Base-by-base conservation (phyloP, 2,888 invertebrate genomes). In the Lasioglossum zephyrum region DNA sequence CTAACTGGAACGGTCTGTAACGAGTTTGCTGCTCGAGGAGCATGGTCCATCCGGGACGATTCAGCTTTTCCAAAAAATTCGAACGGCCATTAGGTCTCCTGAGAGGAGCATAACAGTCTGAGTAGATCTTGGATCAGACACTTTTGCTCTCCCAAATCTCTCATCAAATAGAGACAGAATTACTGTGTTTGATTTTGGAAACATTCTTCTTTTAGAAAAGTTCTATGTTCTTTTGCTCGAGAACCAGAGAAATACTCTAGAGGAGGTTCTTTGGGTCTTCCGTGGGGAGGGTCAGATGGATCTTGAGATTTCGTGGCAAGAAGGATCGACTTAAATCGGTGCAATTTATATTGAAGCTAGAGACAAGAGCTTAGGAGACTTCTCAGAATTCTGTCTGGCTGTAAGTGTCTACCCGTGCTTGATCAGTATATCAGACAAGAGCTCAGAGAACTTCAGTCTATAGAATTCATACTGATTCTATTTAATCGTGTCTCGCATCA, bases 1-100 rank as follows among this genome's bases (percentile, higher is more conserved):
- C 70, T 57, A 84, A 86, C 84, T 86, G 66, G 85, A 75, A 81
- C 85, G 79, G 47, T 66, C 63, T 57, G 70, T 31, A 69, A 70
- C 82, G 57, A 74, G 44, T 79, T 79, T 39, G 36, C 74, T 63
- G 53, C 70, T 75, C 74, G 74, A 70, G 44, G 60, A 44, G 41
- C 6, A 22, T 44, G n/a, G 31, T 66, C 69, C 47, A 44, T 60
- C 44, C 31, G 31, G 31, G 44, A 74, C 69, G 53, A 26, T 11
- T 16, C 9, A 66, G 66, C 13, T 53, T 74, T 44, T 74, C 69
- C 66, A 26, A 72, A 81, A 69, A 69, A 70, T 57, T 57, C 11
- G 49, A 53, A 49, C 26, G 44, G 13, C n/a, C 44, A 53, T 4
- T 13, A 16, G 9, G 6, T 13, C 31, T n/a, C 36, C 16, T 22